Evolutionary conservation across 2,113 vertebrate genomes (phyloP), one percentile per base, ranked within the genome.

Genomic region (Taxidea taxus): DNA sequence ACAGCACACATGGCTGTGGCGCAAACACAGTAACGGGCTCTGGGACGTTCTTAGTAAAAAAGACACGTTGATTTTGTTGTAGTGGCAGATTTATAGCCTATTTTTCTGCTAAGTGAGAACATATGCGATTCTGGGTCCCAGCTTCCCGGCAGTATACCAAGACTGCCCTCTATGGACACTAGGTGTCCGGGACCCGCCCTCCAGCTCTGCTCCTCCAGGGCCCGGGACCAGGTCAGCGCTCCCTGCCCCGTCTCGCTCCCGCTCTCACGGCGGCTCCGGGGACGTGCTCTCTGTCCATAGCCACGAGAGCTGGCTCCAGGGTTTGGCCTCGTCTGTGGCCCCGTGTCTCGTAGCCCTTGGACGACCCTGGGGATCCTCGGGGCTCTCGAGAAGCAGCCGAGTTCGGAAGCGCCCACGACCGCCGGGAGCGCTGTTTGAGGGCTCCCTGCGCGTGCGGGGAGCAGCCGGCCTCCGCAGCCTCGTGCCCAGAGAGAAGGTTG

Each of bases 141-240:
- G 89, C 29, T 3, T 42, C 94, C 31, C 2, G 97, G 97, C 68
- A 49, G 92, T 87, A 97, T 97, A 96, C 98, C 96, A 98, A 98
- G 98, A 98, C 97, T 98, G 98, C 98, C 98, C 98, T 97, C 98
- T 98, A 97, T 90, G 98, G 98, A 97, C 97, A 97, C 47, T 5
- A 0, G 87, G 94, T 96, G 21, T 44, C 37, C 60, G 80, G 0
- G 14, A 42, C 12, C 8, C 2, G 0, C 34, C 39, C 75, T 44
- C 49, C 5, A 11, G 47, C 58, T 51, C 56, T 72, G 37, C 11
- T 7, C 39, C 13, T 54, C 31, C 25, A 13, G 39, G 12, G 62
- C 18, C 1, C 0, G 0, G 3, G 91, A 21, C 25, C 47, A 27
- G 49, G 16, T 11, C 23, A 62, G 49, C 1, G 9, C 92, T 70